Evolutionary conservation across 2,888 invertebrate genomes (phyloP).

Genomic region (Tenthredo livida): DNA sequence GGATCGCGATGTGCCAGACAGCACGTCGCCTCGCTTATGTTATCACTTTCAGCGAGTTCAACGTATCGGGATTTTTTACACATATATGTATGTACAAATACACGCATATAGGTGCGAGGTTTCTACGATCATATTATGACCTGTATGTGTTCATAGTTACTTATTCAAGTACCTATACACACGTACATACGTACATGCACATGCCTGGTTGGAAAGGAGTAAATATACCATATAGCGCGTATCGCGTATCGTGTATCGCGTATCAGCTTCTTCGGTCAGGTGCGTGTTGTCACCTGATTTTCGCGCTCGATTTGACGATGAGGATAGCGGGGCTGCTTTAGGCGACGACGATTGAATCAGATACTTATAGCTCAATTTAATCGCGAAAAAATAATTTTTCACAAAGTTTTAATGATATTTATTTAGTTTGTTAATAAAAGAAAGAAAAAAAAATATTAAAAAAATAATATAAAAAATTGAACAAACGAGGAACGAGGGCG

Average conservation of each 20-base stretch:
- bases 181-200: too few species aligned
- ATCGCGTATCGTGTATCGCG: conserved; percentile 32
- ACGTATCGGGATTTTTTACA: neutral
- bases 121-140: neutral
- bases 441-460: too few species aligned
- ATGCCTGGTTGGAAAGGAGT: neutral
- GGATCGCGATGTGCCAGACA: conserved; percentile 49
- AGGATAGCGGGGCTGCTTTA: neutral
- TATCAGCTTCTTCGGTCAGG: conserved; percentile 29
- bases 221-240: conserved; percentile 1
- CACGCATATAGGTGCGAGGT: neutral
- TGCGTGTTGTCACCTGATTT: conserved; percentile 17
- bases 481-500: neutral
- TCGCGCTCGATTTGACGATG: neutral
- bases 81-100: neutral
- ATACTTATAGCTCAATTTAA: neutral
- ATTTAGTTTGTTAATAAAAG: neutral
- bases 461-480: neutral
- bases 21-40: conserved; percentile 48
- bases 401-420: neutral
- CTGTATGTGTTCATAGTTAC: neutral
- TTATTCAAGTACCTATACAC: neutral
- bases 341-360: neutral
- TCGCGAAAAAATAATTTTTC: neutral
- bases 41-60: conserved; percentile 41